Conservation (phyloP, 2,113 vertebrate genomes). For the Megalops atlanticus region DNA sequence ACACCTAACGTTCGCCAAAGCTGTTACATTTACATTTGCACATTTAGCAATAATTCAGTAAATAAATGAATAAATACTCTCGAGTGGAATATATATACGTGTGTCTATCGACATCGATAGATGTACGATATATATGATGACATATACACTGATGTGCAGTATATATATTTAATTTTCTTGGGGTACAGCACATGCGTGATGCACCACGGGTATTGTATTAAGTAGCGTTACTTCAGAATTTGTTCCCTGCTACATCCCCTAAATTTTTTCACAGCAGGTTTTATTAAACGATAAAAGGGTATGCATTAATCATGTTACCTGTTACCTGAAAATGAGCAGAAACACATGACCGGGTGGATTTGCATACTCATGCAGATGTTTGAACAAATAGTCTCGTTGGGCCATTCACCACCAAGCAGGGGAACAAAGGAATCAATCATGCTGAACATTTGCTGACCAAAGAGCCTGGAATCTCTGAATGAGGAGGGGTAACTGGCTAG, state of each 20-base stretch:
- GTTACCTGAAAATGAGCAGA: constrained; percentile 18
- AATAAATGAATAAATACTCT: too few species aligned
- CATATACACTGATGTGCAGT: too few species aligned
- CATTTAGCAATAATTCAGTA: too few species aligned
- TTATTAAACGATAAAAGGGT: background rate
- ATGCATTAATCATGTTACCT: constrained; percentile 19
- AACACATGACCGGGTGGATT: constrained; percentile 30
- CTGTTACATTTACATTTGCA: too few species aligned
- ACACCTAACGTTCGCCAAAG: background rate
- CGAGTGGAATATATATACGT: too few species aligned
- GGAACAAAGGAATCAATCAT: constrained; percentile 68
- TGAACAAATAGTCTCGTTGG: constrained; percentile 51
- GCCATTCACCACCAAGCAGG: constrained; percentile 53
- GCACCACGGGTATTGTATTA: too few species aligned
- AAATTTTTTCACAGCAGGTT: background rate
- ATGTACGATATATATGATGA: too few species aligned
- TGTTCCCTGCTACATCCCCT: background rate
- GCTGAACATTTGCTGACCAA: constrained; percentile 74
- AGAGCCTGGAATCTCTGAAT: constrained; percentile 59
- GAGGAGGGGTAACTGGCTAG: constrained; percentile 45
- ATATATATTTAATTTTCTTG: too few species aligned
- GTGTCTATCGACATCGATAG: too few species aligned
- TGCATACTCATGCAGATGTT: constrained; percentile 45
- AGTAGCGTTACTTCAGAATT: too few species aligned
- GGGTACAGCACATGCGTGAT: too few species aligned